Evolutionary conservation across 92 coral and sea anemone genomes (phyloP).

Genomic region (Muricea muricata): DNA sequence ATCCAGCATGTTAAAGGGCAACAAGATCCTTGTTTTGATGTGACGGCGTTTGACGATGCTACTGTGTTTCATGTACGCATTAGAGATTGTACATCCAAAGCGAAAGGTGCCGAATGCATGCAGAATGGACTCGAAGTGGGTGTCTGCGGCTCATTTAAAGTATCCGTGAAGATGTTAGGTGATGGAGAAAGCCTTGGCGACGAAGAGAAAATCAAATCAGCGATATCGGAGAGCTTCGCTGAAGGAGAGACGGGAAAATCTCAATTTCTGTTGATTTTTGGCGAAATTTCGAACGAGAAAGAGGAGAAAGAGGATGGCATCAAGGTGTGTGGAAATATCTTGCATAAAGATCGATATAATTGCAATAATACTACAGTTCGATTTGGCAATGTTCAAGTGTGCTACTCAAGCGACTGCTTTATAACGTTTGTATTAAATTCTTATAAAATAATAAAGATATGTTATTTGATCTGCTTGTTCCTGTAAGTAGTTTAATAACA

Average conservation of each 20-base stretch:
- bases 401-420: too few relatives aligned
- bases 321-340: background rate
- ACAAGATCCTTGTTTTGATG: slow-evolving; percentile 55
- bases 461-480: background rate
- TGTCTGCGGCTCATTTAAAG: background rate
- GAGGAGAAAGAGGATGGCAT: slow-evolving; percentile 8
- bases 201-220: slow-evolving; percentile 5
- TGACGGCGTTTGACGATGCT: slow-evolving; percentile 70
- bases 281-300: slow-evolving; percentile 11
- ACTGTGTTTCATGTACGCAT: slow-evolving; percentile 80
- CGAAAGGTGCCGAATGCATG: slow-evolving; percentile 18
- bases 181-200: background rate
- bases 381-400: too few relatives aligned
- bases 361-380: background rate
- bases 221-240: background rate
- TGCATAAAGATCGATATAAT: background rate
- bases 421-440: background rate
- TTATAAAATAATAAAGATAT: too few relatives aligned
- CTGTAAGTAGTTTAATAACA: background rate
- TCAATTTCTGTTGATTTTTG: slow-evolving; percentile 17
- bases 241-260: background rate
- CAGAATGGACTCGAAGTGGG: background rate
- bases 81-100: slow-evolving; percentile 28
- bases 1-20: slow-evolving; percentile 65
- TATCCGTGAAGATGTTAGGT: background rate